Evolutionary conservation across 2,113 vertebrate genomes (phyloP), one percentile per base, ranked within the genome.

Genomic region (Platichthys stellatus): DNA sequence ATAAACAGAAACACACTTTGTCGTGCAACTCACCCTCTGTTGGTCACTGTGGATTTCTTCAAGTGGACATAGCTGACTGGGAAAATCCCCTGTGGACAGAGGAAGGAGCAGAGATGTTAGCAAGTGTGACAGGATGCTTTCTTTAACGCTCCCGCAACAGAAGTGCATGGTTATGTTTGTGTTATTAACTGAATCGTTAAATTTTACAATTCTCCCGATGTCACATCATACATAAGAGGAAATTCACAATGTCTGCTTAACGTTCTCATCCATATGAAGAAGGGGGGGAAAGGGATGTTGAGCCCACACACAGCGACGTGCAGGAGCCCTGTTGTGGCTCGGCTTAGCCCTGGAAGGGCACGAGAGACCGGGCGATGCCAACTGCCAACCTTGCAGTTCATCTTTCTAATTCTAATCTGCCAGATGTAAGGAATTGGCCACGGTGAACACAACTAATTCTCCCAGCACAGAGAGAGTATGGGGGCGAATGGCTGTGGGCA

Each of bases 1-100:
- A 23, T 14, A 56, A 82, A 57, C 38, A 38, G 72, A 60, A 80
- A 63, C 21, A 65, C 21, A 65, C 54, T 53, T 63, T 4, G 63
- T 62, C 40, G 72, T 47, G 35, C 51, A 74, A 86, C 93, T 93
- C 78, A 95, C 94, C 94, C 94, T 90, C 94, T 93, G 91, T 95
- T 95, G 90, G 91, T 94, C 81, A 95, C 93, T 69, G 93, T 94
- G 60, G 93, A 94, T 90, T 95, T 95, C 92, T 94, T 95, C 86
- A 95, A 88, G 88, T 94, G 93, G 72, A 95, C 91, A 86, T 95
- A 95, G 91, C 89, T 94, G 87, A 92, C 86, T 71, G 94, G 94
- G 82, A 95, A 95, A 87, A 95, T 94, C 35, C 94, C 94, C 94
- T 95, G 83, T 74, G 84, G 81, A 89, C 72, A 71, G 72, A 84